Base-by-base conservation (phyloP, 2,113 vertebrate species). In the Tachysurus vachellii region DNA sequence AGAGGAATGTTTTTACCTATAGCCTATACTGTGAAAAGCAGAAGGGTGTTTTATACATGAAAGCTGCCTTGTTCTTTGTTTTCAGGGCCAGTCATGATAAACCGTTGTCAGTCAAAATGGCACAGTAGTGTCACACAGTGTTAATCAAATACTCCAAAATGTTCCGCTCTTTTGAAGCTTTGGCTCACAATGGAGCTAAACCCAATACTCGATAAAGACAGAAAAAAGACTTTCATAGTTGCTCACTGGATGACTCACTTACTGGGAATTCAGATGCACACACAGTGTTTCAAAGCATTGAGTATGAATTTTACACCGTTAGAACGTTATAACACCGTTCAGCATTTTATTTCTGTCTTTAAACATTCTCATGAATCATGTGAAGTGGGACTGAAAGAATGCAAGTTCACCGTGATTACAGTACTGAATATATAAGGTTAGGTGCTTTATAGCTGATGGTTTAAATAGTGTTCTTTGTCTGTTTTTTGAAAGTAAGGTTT, bases 71-170 rank as follows among this genome's bases (percentile, higher is more conserved):
- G 57, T 56, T 87, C 28, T 50, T 80, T n/a, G 11, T 70, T 80
- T 56, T 71, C 44, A 73, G 19, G 70, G 36, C 9, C 36, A 44
- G 70, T 10, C 70, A 21, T 36, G 54, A 68, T 79, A 66, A 79
- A 79, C 47, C 12, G 54, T 64, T 13, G 76, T 85, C 82, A 75
- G 50, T 89, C 66, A 80, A 71, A 84, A 80, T 61, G 80, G 53
- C 42, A 79, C 70, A 76, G 59, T 13, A 4, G 8, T 50, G 11
- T 28, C 31, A n/a, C 83, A 73, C 83, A 80, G 71, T 17, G 28
- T 73, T 81, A 81, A 66, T 89, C 82, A 76, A 82, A 85, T 57
- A 50, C 56, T 62, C 61, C 50, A 81, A 79, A 77, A 26, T 57
- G 16, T 17, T 76, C 68, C 23, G 71, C 47, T 8, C 8, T 28